A percentile compares a stretch with the other conserved stretches of the same genome.
Conservation (phyloP, 2,888 invertebrate genomes). For the Rapana venosa region DNA sequence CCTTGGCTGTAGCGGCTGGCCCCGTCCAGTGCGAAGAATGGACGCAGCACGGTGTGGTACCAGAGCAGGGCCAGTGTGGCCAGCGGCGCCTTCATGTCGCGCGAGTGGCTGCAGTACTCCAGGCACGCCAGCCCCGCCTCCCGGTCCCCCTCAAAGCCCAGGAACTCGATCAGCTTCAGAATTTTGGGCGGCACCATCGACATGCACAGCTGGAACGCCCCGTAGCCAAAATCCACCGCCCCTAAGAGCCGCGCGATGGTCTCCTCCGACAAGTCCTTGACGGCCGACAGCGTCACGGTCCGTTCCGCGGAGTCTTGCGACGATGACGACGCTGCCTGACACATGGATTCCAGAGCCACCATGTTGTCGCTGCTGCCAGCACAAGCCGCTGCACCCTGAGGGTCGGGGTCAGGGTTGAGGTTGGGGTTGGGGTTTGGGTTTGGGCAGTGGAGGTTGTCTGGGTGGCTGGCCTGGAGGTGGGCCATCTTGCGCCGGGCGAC, state of each 20-base stretch:
- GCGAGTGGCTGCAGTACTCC: constrained; percentile 82
- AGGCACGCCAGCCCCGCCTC: constrained; percentile 81
- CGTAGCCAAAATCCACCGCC: constrained; percentile 86
- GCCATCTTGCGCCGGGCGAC: constrained; percentile 50
- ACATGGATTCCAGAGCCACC: no score
- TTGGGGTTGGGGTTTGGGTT: background rate
- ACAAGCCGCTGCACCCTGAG: background rate
- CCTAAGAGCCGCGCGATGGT: constrained; percentile 81
- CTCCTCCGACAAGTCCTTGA: constrained; percentile 35
- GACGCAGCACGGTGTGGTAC: constrained; percentile 86
- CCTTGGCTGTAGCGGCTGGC: constrained; percentile 81
- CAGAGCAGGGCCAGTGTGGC: constrained; percentile 84
- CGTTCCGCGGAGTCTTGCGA: background rate
- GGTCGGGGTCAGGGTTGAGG: background rate
- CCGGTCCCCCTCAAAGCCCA: constrained; percentile 85
- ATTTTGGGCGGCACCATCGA: constrained; percentile 83
- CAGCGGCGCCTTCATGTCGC: constrained; percentile 85
- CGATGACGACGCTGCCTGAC: background rate
- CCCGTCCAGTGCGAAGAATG: constrained; percentile 85
- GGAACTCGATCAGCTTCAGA: constrained; percentile 82
- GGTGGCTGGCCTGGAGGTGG: background rate
- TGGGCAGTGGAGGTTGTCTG: background rate
- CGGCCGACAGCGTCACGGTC: no score
- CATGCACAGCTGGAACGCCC: constrained; percentile 83
- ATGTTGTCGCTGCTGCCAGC: background rate